Conservation (phyloP, 2,113 vertebrate species). For the Ageneiosus marmoratus region DNA sequence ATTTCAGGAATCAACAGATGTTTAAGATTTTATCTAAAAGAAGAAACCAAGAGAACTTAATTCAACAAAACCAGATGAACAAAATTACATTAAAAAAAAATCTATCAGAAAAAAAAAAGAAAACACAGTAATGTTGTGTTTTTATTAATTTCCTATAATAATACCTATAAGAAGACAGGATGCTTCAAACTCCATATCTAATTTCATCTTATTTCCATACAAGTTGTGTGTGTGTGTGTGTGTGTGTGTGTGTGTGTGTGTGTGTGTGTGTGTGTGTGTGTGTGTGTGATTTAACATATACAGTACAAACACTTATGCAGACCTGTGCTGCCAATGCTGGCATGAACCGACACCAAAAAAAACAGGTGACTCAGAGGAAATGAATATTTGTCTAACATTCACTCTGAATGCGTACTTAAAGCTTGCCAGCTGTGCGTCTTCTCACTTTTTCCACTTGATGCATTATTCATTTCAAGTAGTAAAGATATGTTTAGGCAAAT, state of each 20-base stretch:
- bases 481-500: constrained; percentile 21
- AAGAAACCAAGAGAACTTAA: not conserved
- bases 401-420: constrained; percentile 26
- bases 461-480: not conserved
- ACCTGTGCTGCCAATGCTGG: not conserved
- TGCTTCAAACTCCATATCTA: constrained; percentile 4
- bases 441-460: constrained; percentile 25
- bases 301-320: constrained; percentile 30
- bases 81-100: not conserved
- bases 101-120: not conserved
- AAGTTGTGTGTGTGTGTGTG: not conserved
- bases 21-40: not conserved
- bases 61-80: not conserved
- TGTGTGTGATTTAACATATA: too few relatives aligned
- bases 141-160: not conserved
- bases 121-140: not conserved
- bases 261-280: too few relatives aligned
- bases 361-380: constrained; percentile 43
- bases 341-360: constrained; percentile 31
- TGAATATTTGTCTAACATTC: constrained; percentile 42
- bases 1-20: not conserved
- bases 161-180: not conserved
- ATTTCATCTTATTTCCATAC: constrained; percentile 11
- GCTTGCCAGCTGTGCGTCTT: constrained; percentile 23
- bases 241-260: too few relatives aligned